Conservation (phyloP, 1,140 invertebrate species). For the fruit fly (Drosophila melanogaster) region DNA sequence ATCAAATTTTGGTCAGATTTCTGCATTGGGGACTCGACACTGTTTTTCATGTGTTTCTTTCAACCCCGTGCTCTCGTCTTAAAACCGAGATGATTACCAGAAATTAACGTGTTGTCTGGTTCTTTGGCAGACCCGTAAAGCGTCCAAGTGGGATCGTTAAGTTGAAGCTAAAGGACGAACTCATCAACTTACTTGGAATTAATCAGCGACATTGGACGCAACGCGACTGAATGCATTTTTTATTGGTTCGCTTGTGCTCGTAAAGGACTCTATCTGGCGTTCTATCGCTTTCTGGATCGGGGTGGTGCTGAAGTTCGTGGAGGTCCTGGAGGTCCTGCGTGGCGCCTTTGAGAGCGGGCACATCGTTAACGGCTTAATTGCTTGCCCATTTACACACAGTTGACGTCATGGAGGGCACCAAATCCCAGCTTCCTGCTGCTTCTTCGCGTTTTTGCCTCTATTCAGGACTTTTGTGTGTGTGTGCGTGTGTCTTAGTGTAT, state of each 20-base stretch:
- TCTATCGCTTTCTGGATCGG: constrained; percentile 20
- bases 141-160: constrained; percentile 38
- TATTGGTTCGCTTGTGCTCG: constrained; percentile 57
- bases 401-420: constrained; percentile 58
- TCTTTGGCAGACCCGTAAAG: constrained; percentile 33
- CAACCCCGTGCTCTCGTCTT: not conserved
- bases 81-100: constrained; percentile 36
- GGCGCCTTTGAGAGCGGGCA: constrained; percentile 63
- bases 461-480: constrained; percentile 32
- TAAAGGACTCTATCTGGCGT: constrained; percentile 33
- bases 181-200: constrained; percentile 79
- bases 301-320: constrained; percentile 9
- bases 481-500: constrained; percentile 35
- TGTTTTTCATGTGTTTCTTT: not conserved
- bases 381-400: constrained; percentile 67
- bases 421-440: constrained; percentile 48
- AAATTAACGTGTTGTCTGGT: constrained; percentile 28
- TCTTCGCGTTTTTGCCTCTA: not conserved
- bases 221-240: constrained; percentile 56
- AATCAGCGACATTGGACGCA: constrained; percentile 68
- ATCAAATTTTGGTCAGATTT: constrained; percentile 2
- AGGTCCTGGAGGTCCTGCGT: constrained; percentile 13
- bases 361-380: constrained; percentile 82
- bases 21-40: no score
- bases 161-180: constrained; percentile 33